Evolutionary conservation across 2,888 invertebrate species (phyloP), one percentile per base, ranked within the genome.

Genomic region (Macrophya alboannulata): DNA sequence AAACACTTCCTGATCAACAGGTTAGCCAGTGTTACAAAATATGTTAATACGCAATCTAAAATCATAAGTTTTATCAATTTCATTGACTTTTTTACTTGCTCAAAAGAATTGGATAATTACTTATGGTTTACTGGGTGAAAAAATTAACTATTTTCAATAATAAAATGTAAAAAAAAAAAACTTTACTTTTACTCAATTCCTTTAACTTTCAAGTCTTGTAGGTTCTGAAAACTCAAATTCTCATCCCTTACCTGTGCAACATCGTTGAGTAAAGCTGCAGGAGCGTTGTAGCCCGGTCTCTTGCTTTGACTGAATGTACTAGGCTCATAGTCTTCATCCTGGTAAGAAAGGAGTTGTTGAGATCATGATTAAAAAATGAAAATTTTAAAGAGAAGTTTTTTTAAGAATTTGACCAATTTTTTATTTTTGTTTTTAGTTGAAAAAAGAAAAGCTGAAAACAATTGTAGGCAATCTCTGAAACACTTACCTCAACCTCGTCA

Each of bases 311-410:
- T 95, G 87, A 96, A 96, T 6, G 97, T 96, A 25, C 95, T 95
- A 89, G 96, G 96, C 92, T 98, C 98, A 88, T 97, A 97, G 93
- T 98, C 98, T 92, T 99, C 98, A 92, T 99, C 98, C 95, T 96
- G 86, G 40, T 91, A 91, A 79, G 31, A 88, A 87, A 85, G 76
- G 76, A 77, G 43, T 82, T 74, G 40, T 68, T 10, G 1, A 55
- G n/a, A 1, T 8, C 10, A 74, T 43, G 1, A 51, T 55, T n/a
- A 8, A 8, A 55, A 55, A 5, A 55, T 0, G 6, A 2, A 51
- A 0, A 17, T 17, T 17, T 51, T 51, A 4, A 51, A 17, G 4
- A 17, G 51, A 17, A 17, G 9, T 51, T 51, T 15, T 51, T 4
- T 1, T 1, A 17, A 4, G 5, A 51, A 51, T 17, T 51, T 51